Evolutionary conservation across 1,140 invertebrate genomes (phyloP), one percentile per base, ranked within the genome.

Genomic region (Gryllus bimaculatus): DNA sequence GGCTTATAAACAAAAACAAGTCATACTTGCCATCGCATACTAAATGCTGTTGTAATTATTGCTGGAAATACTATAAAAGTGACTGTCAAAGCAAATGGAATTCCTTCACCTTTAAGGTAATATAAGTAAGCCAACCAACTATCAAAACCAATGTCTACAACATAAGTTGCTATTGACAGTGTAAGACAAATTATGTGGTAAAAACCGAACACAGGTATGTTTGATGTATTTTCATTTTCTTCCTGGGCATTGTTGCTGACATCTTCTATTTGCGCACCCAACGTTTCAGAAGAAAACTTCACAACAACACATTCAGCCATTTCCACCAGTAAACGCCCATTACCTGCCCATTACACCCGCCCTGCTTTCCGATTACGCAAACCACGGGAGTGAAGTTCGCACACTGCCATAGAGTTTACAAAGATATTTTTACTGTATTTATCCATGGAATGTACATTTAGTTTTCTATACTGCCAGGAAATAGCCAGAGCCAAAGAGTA

Each of bases 81-180:
- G 80, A 87, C 83, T 39, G 87, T 87, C 76, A 88, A 81, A 39
- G 84, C 86, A 82, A 87, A 87, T 83, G 86, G 86, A 76, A 83
- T 75, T 74, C 85, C 84, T 81, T 84, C 81, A 47, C 84, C 83
- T 76, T 84, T 81, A 20, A 81, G 77, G 49, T 83, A 85, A 81
- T 88, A 88, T 80, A 85, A 83, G 81, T 87, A 87, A 21, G 86
- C 82, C 78, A 87, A 82, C 79, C 85, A 84, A 75, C 84, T 85
- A 79, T 86, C 84, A 80, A 87, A 83, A 73, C 81, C 83, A 75
- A 87, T 81, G 81, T 88, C 87, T 76, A 85, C 74, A n/a, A 84
- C 76, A 80, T 87, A 88, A 8, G 87, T 87, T 78, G 84, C 80
- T 54, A 86, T 85, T 73, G 85, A 86, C 81, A 86, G 82, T 76